Evolutionary conservation across 2,113 vertebrate species (phyloP), one percentile per base, ranked within the genome.

Genomic region (Pyxicephalus adspersus): DNA sequence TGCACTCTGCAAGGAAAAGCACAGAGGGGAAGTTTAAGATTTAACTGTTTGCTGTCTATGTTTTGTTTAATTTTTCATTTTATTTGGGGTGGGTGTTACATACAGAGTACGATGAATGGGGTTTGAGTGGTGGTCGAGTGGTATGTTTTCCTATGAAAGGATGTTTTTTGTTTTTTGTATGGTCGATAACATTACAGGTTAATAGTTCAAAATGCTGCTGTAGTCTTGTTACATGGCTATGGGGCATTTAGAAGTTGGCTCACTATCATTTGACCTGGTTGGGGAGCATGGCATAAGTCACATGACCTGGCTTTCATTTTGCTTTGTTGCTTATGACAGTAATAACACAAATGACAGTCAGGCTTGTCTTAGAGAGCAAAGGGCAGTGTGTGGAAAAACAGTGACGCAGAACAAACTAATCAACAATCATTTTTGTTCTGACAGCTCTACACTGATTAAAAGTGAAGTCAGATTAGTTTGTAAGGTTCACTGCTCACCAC

Each of bases 1-100:
- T 95, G 96, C 96, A 96, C 94, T 95, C 87, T 94, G 95, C 96
- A 96, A 96, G 94, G 95, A 98, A 94, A 98, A 98, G 97, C 97
- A 99, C 97, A 98, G 80, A 55, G 80, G 71, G 80, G 50, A 66
- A 57, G 71, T 31, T 55, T 82, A 18, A 20, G 50, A 75, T 82
- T 57, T 81, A 55, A 38, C 71, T 75, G 79, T 81, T 73, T 95
- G 93, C 85, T 91, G 90, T 90, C 91, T 92, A 92, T 91, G 91
- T 87, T 89, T 75, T 91, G 84, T 91, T 51, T 88, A 89, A 92
- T 87, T 13, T 54, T 22, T 54, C 18, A 18, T 64, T 64, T 52
- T 73, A 22, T 58, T 31, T 7, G n/a, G 11, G 52, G 64, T 55
- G 85, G 77, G 86, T 83, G 83, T 61, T 64, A n/a, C 81, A 66